These are phyloP conservation scores for Hippocampus zosterae DNA, from an alignment of 2,113 vertebrate genomes.

Conservation along the genomic window DNA sequence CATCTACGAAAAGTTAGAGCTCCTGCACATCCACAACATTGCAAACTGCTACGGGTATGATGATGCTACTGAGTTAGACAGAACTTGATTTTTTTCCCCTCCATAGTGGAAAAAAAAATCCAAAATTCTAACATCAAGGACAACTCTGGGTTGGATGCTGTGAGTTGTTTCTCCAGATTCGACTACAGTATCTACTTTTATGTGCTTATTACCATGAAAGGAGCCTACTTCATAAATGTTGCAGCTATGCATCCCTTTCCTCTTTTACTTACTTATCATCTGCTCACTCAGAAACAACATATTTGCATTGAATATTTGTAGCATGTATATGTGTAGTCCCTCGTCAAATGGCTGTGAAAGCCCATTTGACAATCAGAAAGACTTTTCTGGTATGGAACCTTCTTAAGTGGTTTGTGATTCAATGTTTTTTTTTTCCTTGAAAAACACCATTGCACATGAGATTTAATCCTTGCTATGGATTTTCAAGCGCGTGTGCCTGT, in stretches of 20 bases:
- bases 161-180: not conserved
- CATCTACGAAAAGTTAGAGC: not conserved
- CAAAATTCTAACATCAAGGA: not conserved
- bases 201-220: not conserved
- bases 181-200: not conserved
- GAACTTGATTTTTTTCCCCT: too few relatives aligned
- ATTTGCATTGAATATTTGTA: not conserved
- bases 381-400: not conserved
- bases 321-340: not conserved
- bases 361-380: not conserved
- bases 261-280: not conserved
- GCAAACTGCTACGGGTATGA: too few relatives aligned
- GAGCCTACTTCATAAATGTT: not conserved
- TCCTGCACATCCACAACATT: not conserved
- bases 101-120: too few relatives aligned
- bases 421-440: not conserved
- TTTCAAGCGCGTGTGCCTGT: constrained; percentile 14
- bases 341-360: not conserved
- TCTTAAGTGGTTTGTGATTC: not conserved
- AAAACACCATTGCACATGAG: not conserved
- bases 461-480: constrained; percentile 20
- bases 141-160: not conserved
- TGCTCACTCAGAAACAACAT: not conserved
- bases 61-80: too few relatives aligned
- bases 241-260: not conserved